These are phyloP conservation scores for Pomatostomus ruficeps DNA, from an alignment of 2,113 vertebrate genomes.

Conservation along the genomic window DNA sequence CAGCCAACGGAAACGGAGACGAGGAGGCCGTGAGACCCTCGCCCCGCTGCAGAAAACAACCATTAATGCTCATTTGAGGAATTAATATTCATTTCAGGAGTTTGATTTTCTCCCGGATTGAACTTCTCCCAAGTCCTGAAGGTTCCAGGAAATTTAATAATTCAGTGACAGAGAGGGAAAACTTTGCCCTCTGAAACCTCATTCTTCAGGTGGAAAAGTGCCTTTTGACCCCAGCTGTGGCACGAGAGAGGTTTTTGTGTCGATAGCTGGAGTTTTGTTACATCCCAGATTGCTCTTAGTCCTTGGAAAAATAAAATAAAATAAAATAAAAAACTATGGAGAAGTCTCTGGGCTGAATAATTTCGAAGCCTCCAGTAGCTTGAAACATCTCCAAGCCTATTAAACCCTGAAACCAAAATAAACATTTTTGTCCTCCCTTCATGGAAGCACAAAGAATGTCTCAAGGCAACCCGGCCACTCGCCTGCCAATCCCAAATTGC, in stretches of 20 bases:
- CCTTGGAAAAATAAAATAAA: neutral
- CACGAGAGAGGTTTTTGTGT: neutral
- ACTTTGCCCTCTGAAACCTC: neutral
- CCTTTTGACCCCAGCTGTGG: neutral
- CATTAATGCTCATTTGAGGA: neutral
- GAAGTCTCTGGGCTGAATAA: slow-evolving; percentile 16
- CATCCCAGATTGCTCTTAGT: neutral
- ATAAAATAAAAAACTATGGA: neutral
- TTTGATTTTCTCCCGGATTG: neutral
- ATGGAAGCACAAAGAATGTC: slow-evolving; percentile 47
- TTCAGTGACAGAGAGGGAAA: neutral
- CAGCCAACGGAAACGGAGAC: neutral
- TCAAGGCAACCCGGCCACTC: slow-evolving; percentile 29
- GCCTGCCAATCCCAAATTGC: slow-evolving; percentile 53
- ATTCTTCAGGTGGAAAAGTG: neutral
- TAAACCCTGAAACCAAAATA: slow-evolving; percentile 62
- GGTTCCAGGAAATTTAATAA: neutral
- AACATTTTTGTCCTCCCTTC: slow-evolving; percentile 55
- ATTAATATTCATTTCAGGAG: neutral
- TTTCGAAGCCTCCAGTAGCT: slow-evolving; percentile 56
- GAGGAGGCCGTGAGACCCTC: neutral
- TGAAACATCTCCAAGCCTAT: slow-evolving; percentile 61
- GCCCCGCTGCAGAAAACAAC: neutral
- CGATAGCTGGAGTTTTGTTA: neutral
- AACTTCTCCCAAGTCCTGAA: neutral